A percentile compares a stretch with the other conserved stretches of the same genome.
These are phyloP conservation scores for Amphipoea lucens DNA, from an alignment of 2,888 invertebrate species.

Conservation along the genomic window DNA sequence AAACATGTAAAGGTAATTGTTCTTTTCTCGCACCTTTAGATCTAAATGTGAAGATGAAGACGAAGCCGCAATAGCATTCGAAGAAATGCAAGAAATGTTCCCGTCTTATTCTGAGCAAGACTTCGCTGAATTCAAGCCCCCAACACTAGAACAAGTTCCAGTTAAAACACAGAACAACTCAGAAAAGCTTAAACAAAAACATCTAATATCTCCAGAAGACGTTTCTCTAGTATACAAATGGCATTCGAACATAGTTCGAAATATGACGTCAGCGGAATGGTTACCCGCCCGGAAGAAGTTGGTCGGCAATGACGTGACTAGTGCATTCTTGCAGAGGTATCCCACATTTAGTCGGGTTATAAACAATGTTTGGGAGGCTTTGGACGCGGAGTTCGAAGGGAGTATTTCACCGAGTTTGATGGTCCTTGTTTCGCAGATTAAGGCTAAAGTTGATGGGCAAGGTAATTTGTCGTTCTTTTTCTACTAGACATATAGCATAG, in stretches of 20 bases:
- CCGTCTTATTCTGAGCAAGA: conserved; percentile 92
- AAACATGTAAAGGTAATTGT: not conserved
- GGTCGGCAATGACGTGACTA: conserved; percentile 80
- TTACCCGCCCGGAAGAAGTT: conserved; percentile 86
- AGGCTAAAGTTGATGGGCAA: conserved; percentile 85
- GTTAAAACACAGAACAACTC: conserved; percentile 69
- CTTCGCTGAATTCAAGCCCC: conserved; percentile 92
- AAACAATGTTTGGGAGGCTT: conserved; percentile 85
- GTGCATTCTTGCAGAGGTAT: conserved; percentile 91
- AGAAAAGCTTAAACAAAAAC: conserved; percentile 74
- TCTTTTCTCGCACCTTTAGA: conserved; percentile 62
- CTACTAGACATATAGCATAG: not conserved
- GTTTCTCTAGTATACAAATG: conserved; percentile 90
- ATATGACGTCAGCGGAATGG: conserved; percentile 92
- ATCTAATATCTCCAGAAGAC: conserved; percentile 88
- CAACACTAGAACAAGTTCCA: conserved; percentile 87
- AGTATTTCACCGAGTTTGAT: conserved; percentile 90
- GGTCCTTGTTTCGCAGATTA: conserved; percentile 89
- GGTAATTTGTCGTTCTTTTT: conserved; percentile 66
- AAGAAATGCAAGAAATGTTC: conserved; percentile 93
- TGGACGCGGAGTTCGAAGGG: conserved; percentile 89
- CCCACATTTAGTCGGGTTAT: conserved; percentile 90
- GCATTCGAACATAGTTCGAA: conserved; percentile 91
- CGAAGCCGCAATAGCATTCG: conserved; percentile 92
- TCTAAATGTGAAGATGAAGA: conserved; percentile 92